Evolutionary conservation across 2,888 invertebrate species (phyloP).

Genomic region (Cheilosia vulpina): DNA sequence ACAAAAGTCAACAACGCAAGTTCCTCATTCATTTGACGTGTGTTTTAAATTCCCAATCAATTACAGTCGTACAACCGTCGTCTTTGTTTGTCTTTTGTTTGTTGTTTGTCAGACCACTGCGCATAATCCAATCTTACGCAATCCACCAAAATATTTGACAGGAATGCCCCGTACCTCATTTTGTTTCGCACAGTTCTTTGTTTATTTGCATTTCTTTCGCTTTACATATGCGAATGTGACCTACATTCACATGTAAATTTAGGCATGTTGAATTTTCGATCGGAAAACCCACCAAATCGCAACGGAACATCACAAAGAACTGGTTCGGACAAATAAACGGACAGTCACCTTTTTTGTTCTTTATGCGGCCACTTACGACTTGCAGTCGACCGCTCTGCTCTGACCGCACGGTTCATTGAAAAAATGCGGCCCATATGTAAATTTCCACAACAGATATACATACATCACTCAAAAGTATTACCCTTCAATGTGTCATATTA

Average conservation of each 20-base stretch:
- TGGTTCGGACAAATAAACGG: constrained; percentile 24
- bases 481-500: constrained; percentile 66
- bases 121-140: constrained; percentile 15
- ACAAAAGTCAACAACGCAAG: constrained; percentile 8
- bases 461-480: constrained; percentile 64
- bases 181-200: neutral
- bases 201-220: neutral
- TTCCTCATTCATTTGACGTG: constrained; percentile 12
- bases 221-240: constrained; percentile 32
- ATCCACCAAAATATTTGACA: constrained; percentile 13
- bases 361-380: too few relatives aligned
- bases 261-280: constrained; percentile 16
- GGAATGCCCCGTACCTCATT: constrained; percentile 2
- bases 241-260: constrained; percentile 54
- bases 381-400: neutral
- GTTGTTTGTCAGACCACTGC: neutral
- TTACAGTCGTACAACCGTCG: constrained; percentile 2
- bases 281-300: neutral
- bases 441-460: constrained; percentile 35
- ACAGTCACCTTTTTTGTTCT: constrained; percentile 6
- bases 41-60: constrained; percentile 32
- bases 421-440: constrained; percentile 29
- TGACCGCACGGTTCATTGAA: neutral
- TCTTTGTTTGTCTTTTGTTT: constrained; percentile 9
- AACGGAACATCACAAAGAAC: constrained; percentile 37